Percentiles rank a stretch among this genome's conserved stretches.
These are phyloP conservation scores for Shinisaurus crocodilurus DNA, from an alignment of 2,113 vertebrate species.

Conservation along the genomic window DNA sequence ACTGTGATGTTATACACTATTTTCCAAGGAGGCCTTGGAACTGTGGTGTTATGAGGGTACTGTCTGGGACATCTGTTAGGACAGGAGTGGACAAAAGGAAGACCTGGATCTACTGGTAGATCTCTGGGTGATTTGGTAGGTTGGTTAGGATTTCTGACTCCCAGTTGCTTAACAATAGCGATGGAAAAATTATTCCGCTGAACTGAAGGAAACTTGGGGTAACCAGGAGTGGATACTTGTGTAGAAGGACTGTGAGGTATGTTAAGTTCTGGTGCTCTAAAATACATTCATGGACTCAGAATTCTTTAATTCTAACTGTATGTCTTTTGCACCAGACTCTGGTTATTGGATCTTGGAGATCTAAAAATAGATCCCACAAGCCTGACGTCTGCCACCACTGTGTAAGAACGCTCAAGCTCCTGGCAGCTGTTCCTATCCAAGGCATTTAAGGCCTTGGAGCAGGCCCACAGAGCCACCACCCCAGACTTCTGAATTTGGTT, in stretches of 20 bases:
- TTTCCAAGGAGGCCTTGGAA: background rate
- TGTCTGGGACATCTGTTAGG: background rate
- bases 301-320: background rate
- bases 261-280: no score
- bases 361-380: background rate
- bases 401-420: background rate
- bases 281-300: background rate
- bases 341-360: background rate
- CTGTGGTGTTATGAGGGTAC: background rate
- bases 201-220: background rate
- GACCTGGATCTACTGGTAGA: background rate
- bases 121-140: background rate
- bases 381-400: background rate
- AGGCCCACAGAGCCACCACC: background rate
- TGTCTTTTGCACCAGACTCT: background rate
- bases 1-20: background rate
- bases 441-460: background rate
- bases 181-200: background rate
- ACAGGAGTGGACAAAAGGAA: background rate
- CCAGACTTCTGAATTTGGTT: background rate
- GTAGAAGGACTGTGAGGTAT: background rate
- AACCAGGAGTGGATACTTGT: background rate
- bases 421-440: background rate
- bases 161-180: background rate
- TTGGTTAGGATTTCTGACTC: background rate